Percentiles rank a stretch among this genome's conserved stretches.
Evolutionary conservation across 2,797 vertebrate species (phyloP).

Genomic region (Hozukius guyotensis): DNA sequence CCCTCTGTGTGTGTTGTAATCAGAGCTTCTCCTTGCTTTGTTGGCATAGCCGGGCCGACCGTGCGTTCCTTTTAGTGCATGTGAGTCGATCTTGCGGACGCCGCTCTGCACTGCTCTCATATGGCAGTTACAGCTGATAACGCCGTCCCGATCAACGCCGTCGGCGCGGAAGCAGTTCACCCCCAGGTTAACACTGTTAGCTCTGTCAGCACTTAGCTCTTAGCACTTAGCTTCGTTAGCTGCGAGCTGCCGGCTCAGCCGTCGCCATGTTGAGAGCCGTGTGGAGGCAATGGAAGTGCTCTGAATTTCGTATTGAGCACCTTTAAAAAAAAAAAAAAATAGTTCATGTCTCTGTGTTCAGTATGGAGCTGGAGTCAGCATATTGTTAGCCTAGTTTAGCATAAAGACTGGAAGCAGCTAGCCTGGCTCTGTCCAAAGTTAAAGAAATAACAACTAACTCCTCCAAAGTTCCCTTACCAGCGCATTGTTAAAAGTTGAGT

Average conservation of each 20-base stretch:
- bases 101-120: no score
- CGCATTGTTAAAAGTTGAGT: no score
- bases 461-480: background rate
- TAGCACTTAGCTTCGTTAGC: no score
- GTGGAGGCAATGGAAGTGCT: background rate
- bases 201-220: background rate
- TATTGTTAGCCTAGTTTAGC: background rate
- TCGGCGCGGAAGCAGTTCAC: no score
- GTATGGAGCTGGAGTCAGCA: background rate
- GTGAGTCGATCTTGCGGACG: no score
- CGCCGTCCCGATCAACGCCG: no score
- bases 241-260: no score
- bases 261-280: rapidly evolving
- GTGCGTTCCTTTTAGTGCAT: no score
- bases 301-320: background rate
- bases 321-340: background rate
- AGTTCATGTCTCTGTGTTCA: background rate
- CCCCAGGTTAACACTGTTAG: background rate
- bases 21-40: no score
- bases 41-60: no score
- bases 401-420: background rate
- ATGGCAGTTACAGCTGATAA: no score
- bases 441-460: background rate
- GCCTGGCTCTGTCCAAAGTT: background rate
- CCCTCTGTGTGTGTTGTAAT: background rate